Conservation (phyloP, 2,888 invertebrate genomes). For the Leptinotarsa peninsularis region DNA sequence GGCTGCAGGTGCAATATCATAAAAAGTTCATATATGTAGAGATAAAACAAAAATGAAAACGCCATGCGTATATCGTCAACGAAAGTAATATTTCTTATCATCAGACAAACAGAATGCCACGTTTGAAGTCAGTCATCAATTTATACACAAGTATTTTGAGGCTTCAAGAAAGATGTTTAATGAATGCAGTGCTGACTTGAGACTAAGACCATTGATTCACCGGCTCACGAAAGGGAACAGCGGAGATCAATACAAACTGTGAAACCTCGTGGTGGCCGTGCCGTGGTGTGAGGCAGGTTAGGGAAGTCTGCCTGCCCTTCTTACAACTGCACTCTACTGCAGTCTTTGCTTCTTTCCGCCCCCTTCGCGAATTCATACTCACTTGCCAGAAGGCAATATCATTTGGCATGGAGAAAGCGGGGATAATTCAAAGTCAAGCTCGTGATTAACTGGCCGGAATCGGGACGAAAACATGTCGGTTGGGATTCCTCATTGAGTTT, state of each 20-base stretch:
- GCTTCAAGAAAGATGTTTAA: conserved; percentile 36
- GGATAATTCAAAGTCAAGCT: conserved; percentile 42
- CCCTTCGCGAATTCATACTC: conserved; percentile 48
- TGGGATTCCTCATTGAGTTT: background rate
- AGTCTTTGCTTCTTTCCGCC: conserved; percentile 60
- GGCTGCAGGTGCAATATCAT: too few relatives aligned
- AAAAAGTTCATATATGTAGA: background rate
- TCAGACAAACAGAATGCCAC: background rate
- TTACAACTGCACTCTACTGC: conserved; percentile 61
- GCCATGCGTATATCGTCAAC: background rate
- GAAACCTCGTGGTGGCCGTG: conserved; percentile 56
- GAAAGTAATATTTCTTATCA: background rate
- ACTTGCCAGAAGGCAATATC: conserved; percentile 40
- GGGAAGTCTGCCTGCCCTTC: conserved; percentile 59
- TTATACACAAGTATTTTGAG: background rate
- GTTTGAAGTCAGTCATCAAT: background rate
- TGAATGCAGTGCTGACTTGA: conserved; percentile 59
- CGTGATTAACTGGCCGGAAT: conserved; percentile 34
- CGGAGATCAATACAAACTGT: conserved; percentile 66
- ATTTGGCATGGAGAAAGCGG: conserved; percentile 36
- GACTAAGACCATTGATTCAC: conserved; percentile 64
- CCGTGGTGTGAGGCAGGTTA: conserved; percentile 66
- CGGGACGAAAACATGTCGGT: conserved; percentile 37
- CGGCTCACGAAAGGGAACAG: conserved; percentile 60
- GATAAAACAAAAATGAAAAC: background rate